phyloP scores from a whole-genome alignment of 2,113 vertebrate species.

The Corythoichthys intestinalis region DNA sequence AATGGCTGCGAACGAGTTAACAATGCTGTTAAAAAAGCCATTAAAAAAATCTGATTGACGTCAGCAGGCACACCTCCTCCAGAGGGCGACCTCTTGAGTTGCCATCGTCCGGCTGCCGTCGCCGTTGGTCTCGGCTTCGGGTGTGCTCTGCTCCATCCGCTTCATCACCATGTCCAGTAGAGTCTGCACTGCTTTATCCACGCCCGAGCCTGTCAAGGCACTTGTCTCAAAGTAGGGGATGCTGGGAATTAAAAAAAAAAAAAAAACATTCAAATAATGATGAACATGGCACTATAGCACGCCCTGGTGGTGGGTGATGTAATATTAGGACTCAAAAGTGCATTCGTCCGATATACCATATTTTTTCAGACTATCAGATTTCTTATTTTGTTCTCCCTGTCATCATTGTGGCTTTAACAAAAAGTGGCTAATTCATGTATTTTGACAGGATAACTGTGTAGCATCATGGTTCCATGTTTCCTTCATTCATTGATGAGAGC shows the following conservation, averaged over 20 bases:
- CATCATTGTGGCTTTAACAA: too few relatives aligned
- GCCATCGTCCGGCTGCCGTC: constrained; percentile 57
- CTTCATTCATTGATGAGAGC: too few relatives aligned
- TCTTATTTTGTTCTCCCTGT: too few relatives aligned
- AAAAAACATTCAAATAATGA: neutral
- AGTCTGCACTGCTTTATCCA: constrained; percentile 80
- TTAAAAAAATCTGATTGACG: neutral
- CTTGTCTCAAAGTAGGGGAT: constrained; percentile 94
- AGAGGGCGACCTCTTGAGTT: constrained; percentile 29
- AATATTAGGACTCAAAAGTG: too few relatives aligned
- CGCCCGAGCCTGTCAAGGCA: constrained; percentile 79
- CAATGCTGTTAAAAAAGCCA: neutral
- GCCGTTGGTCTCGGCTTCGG: constrained; percentile 75
- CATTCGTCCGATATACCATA: too few relatives aligned
- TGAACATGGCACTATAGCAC: too few relatives aligned
- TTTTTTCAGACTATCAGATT: too few relatives aligned
- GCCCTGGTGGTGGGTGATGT: too few relatives aligned
- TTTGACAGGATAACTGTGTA: too few relatives aligned
- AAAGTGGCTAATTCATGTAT: too few relatives aligned
- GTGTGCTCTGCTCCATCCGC: constrained; percentile 87
- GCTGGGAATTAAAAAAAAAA: constrained; percentile 54
- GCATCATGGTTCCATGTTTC: too few relatives aligned
- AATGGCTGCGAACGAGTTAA: neutral
- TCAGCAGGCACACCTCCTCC: constrained; percentile 57
- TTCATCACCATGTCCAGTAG: constrained; percentile 94